Evolutionary conservation across 2,113 vertebrate species (phyloP).

Genomic region (Coptodon rendalli): DNA sequence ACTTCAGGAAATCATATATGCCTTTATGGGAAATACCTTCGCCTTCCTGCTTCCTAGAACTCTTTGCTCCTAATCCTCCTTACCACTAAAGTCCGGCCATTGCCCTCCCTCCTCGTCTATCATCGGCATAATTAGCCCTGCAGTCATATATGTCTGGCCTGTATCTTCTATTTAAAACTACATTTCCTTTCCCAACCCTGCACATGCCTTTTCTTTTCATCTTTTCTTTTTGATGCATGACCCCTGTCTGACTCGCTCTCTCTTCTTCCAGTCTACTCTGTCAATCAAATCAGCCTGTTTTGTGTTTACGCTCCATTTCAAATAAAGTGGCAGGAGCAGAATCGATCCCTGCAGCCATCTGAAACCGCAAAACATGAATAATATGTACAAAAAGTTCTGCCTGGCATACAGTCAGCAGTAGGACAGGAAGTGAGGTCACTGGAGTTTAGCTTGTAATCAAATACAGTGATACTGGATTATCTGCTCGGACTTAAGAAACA

Average conservation of each 20-base stretch:
- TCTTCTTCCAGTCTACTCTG: constrained; percentile 25
- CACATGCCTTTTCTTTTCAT: neutral
- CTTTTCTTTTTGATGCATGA: neutral
- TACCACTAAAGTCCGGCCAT: neutral
- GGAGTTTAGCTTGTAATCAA: neutral
- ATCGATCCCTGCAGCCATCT: neutral
- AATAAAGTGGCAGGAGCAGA: constrained; percentile 18
- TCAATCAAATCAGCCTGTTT: constrained; percentile 62
- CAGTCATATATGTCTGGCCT: constrained; percentile 1
- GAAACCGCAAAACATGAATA: neutral
- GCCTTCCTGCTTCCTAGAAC: neutral
- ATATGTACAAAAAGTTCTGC: neutral
- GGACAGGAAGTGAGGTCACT: neutral
- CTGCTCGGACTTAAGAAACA: constrained; percentile 27
- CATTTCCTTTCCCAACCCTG: neutral
- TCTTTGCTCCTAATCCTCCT: constrained; percentile 14
- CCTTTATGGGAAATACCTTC: constrained; percentile 22
- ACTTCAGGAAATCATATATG: neutral
- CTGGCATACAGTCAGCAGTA: neutral
- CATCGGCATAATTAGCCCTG: constrained; percentile 9
- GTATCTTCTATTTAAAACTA: neutral
- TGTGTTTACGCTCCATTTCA: constrained; percentile 23
- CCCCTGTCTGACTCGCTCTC: neutral
- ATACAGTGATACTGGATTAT: neutral
- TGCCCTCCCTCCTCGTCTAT: neutral